A percentile compares a stretch with the other conserved stretches of the same genome.
Conservation (phyloP, 1,140 invertebrate species). For the Chionoecetes opilio region DNA sequence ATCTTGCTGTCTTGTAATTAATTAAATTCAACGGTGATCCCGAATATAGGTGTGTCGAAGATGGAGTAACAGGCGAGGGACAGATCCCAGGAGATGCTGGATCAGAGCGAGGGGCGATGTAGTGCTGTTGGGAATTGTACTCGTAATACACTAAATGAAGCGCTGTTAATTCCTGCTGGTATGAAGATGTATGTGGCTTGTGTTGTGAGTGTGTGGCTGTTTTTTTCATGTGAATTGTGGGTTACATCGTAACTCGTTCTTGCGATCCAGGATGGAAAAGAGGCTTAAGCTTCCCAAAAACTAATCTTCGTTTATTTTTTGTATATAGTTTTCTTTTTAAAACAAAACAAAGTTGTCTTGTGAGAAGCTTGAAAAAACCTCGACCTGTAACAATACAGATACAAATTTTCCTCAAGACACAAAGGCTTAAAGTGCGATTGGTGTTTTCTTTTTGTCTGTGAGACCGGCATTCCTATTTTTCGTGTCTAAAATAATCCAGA, state of each 20-base stretch:
- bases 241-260: not conserved
- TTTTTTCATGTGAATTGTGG: not conserved
- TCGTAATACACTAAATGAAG: too few species aligned
- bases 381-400: not conserved
- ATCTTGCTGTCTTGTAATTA: not conserved
- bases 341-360: not conserved
- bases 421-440: constrained; percentile 15
- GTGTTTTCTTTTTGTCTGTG: not conserved
- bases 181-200: not conserved
- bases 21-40: not conserved
- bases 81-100: not conserved
- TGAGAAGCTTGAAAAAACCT: not conserved
- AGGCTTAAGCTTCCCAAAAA: constrained; percentile 3
- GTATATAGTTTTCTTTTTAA: not conserved
- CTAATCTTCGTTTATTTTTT: not conserved
- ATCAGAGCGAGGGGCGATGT: not conserved
- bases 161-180: too few species aligned
- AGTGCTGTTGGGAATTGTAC: not conserved
- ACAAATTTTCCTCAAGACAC: not conserved
- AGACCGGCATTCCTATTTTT: not conserved
- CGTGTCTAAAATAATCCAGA: not conserved
- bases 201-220: not conserved
- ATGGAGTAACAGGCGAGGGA: not conserved
- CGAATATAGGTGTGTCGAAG: not conserved
- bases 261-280: not conserved